Percentiles rank a stretch among this genome's conserved stretches.
phyloP scores from a whole-genome alignment of 2,797 vertebrate species.

The Parauchenoglanis punctatus region DNA sequence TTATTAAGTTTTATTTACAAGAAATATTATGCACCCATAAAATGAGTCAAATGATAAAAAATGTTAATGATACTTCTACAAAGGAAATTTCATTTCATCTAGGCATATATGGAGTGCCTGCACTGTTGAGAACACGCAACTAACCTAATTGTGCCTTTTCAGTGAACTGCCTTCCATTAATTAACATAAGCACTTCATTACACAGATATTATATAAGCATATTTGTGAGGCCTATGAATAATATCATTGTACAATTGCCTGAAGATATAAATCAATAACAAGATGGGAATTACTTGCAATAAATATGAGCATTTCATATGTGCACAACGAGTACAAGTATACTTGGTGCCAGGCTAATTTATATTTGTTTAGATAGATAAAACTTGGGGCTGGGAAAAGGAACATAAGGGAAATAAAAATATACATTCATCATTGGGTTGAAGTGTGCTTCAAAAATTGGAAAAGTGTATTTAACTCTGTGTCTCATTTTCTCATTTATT shows the following conservation, averaged over 20 bases:
- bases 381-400: conserved; percentile 6
- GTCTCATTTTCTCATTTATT: conserved; percentile 5
- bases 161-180: conserved; percentile 63
- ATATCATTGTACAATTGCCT: conserved; percentile 67
- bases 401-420: conserved; percentile 57
- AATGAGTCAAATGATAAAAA: neutral
- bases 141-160: conserved; percentile 67
- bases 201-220: conserved; percentile 75
- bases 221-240: conserved; percentile 64
- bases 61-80: neutral
- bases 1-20: neutral
- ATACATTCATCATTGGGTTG: conserved; percentile 39
- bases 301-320: conserved; percentile 77
- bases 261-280: conserved; percentile 77
- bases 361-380: conserved; percentile 57
- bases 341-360: conserved; percentile 66
- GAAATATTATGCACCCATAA: neutral
- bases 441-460: conserved; percentile 24
- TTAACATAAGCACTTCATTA: conserved; percentile 80
- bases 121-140: neutral
- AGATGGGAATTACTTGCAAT: conserved; percentile 79
- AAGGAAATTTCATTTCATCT: neutral
- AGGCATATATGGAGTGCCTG: neutral
- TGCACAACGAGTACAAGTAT: conserved; percentile 74
- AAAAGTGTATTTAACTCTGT: neutral